Evolutionary conservation across 2,888 invertebrate species (phyloP).

Genomic region (Drosophila anomelani): DNA sequence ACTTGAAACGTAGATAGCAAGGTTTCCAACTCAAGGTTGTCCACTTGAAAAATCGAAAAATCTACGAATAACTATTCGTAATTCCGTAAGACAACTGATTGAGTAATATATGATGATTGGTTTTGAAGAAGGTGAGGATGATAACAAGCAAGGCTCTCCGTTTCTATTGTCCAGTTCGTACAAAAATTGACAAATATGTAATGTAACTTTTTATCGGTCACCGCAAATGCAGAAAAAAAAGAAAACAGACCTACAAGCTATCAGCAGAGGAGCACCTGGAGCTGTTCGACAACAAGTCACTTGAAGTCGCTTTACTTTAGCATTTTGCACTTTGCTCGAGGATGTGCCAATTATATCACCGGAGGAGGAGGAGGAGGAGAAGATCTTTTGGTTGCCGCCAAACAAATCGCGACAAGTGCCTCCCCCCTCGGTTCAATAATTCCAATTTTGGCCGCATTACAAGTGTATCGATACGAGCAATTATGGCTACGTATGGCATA

Average conservation of each 20-base stretch:
- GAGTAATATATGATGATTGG: background rate
- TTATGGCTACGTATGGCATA: background rate
- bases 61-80: background rate
- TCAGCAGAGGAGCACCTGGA: background rate
- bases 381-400: slow-evolving; percentile 16
- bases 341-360: slow-evolving; percentile 21
- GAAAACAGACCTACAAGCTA: background rate
- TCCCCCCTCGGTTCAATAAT: background rate
- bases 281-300: slow-evolving; percentile 11
- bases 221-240: background rate
- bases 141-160: background rate
- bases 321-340: slow-evolving; percentile 13
- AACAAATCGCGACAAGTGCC: slow-evolving; percentile 8
- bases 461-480: slow-evolving; percentile 15
- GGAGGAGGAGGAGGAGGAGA: background rate
- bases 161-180: background rate
- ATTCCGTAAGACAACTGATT: background rate
- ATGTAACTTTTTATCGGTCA: slow-evolving; percentile 10
- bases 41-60: slow-evolving; percentile 6
- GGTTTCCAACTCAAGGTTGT: background rate
- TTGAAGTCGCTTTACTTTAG: slow-evolving; percentile 1
- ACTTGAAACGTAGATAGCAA: background rate
- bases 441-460: slow-evolving; percentile 28
- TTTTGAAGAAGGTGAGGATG: background rate
- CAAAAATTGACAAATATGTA: background rate